These are phyloP conservation scores for Petrocephalus microphthalmus DNA, from an alignment of 2,113 vertebrate species.

Conservation along the genomic window DNA sequence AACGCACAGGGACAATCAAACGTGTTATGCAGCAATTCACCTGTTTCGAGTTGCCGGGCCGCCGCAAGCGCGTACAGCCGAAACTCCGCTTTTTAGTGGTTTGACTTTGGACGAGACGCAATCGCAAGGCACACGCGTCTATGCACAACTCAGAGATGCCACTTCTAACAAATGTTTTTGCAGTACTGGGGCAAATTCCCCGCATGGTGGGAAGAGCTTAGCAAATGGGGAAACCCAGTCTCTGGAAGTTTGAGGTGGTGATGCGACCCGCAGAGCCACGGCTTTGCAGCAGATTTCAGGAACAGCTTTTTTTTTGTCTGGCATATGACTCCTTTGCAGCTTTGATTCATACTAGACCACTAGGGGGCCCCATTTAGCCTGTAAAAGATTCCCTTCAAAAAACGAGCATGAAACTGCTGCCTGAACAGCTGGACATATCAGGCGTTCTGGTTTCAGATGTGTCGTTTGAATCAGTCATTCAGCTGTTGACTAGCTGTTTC, in stretches of 20 bases:
- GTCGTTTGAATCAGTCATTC: constrained; percentile 49
- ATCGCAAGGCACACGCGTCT: background rate
- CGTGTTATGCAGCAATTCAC: background rate
- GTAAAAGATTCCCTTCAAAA: background rate
- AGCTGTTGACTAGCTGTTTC: constrained; percentile 61
- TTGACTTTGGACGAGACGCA: background rate
- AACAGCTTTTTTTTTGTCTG: background rate
- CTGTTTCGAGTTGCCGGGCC: background rate
- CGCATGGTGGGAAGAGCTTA: background rate
- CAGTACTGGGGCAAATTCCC: background rate
- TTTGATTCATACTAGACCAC: background rate
- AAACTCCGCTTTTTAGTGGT: background rate
- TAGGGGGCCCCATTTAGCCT: background rate
- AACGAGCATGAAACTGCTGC: background rate
- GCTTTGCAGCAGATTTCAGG: background rate
- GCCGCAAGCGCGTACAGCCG: background rate
- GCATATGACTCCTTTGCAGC: background rate
- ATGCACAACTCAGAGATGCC: background rate
- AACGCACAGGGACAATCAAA: background rate
- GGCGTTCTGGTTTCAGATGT: background rate
- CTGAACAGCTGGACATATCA: background rate
- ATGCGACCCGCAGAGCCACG: background rate
- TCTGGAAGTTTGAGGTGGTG: background rate
- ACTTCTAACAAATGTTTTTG: background rate
- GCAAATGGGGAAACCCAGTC: background rate